Evolutionary conservation across 2,797 vertebrate genomes (phyloP).

Genomic region (Erpetoichthys calabaricus): DNA sequence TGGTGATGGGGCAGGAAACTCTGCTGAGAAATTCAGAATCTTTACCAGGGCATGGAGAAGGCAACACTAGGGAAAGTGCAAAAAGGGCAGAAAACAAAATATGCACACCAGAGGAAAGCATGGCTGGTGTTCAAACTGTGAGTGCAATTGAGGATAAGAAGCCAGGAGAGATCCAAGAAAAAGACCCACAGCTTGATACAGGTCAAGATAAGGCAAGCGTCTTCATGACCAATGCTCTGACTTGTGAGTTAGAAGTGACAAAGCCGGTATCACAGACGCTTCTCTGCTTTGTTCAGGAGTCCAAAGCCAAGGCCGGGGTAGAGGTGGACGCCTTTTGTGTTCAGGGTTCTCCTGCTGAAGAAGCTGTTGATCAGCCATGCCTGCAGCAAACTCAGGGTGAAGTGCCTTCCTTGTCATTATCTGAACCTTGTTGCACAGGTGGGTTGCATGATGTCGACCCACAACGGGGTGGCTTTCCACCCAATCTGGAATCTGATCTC

Average conservation of each 20-base stretch:
- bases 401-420: conserved; percentile 77
- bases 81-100: conserved; percentile 12
- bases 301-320: conserved; percentile 25
- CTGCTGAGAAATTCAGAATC: conserved; percentile 44
- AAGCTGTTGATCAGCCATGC: conserved; percentile 23
- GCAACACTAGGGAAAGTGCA: not conserved
- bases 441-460: conserved; percentile 25
- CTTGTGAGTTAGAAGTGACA: conserved; percentile 15
- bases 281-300: conserved; percentile 23
- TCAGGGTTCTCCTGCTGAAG: conserved; percentile 16
- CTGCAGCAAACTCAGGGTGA: conserved; percentile 56
- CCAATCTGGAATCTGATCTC: conserved; percentile 59
- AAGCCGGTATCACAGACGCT: conserved; percentile 20
- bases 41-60: conserved; percentile 26
- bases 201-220: conserved; percentile 25
- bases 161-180: conserved; percentile 8
- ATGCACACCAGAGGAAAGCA: conserved; percentile 21
- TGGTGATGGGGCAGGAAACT: conserved; percentile 87
- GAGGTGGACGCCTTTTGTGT: conserved; percentile 24
- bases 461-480: conserved; percentile 40
- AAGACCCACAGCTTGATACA: conserved; percentile 29
- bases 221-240: conserved; percentile 22
- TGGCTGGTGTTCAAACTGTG: conserved; percentile 3
- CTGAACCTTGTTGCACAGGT: conserved; percentile 47
- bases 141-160: conserved; percentile 22